Base-by-base conservation (phyloP, 2,888 invertebrate genomes). In the Branchellion lobata region DNA sequence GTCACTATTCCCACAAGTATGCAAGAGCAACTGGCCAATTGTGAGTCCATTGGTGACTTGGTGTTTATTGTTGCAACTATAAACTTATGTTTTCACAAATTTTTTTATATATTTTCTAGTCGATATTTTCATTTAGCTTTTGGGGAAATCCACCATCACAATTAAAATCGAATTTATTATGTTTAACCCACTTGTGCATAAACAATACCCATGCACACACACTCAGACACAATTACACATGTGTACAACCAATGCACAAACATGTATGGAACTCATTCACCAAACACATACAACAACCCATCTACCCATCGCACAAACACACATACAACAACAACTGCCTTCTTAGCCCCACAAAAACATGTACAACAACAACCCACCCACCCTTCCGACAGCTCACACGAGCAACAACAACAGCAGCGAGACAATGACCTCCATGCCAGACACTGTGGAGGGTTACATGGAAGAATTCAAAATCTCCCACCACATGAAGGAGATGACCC, bases 401-500 rank as follows among this genome's bases (percentile, higher is more conserved):
- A 40, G 40, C 40, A 40, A 40, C 40, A 40, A 14, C 14, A 14
- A 14, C 40, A 40, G 24, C 24, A 57, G 61, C 61, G 24, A 57
- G n/a, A 8, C 8, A 47, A 47, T 47, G 18, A n/a, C 3, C 61
- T 18, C 5, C n/a, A 5, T 57, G 61, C 5, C n/a, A n/a, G 61
- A 57, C 24, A 24, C 61, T 3, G 61, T 57, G 24, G 61, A 57
- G 61, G 61, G 14, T 3, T 57, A 57, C 61, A 57, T 57, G 61
- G 14, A 57, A n/a, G 3, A 57, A n/a, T 57, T 57, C 61, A 57
- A 57, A 5, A 57, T 57, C 61, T 24, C 61, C 3, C 21, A 57
- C 61, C 61, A 57, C 61, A 57, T 57, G 61, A 57, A 57, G 61
- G 61, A 57, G 21, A n/a, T 57, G 14, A 57, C 61, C 61, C 61